A percentile compares a stretch with the other conserved stretches of the same genome.
These are phyloP conservation scores for Apteryx mantelli DNA, from an alignment of 2,113 vertebrate genomes.

Conservation along the genomic window DNA sequence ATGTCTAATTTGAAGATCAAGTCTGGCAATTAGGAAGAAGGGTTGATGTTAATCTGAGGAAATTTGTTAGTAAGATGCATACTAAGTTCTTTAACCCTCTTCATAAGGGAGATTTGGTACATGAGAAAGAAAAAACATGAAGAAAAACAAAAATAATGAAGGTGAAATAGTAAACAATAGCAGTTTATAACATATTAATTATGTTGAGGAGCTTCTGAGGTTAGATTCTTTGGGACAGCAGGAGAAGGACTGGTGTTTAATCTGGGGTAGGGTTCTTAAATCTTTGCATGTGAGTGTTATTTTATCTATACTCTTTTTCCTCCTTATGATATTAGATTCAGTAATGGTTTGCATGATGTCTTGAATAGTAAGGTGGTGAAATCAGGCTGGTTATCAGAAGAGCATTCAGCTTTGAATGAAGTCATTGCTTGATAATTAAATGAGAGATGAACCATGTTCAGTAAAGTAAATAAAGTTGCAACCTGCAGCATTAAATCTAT, in stretches of 20 bases:
- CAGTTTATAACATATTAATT: background rate
- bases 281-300: background rate
- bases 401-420: background rate
- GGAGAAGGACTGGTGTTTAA: background rate
- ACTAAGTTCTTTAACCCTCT: background rate
- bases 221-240: background rate
- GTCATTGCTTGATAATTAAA: background rate
- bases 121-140: background rate
- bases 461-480: background rate
- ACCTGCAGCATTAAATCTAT: background rate
- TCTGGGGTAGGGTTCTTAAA: background rate
- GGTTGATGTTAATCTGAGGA: background rate
- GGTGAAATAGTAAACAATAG: background rate
- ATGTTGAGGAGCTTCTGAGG: background rate
- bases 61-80: background rate
- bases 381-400: background rate
- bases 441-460: background rate
- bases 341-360: background rate
- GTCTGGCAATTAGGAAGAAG: background rate
- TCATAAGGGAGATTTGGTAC: background rate
- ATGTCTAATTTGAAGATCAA: background rate
- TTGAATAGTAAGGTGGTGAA: background rate
- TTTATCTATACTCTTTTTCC: background rate
- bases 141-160: background rate
- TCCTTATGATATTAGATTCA: background rate